Evolutionary conservation across 2,888 invertebrate genomes (phyloP).

Genomic region (Metalampra italica): DNA sequence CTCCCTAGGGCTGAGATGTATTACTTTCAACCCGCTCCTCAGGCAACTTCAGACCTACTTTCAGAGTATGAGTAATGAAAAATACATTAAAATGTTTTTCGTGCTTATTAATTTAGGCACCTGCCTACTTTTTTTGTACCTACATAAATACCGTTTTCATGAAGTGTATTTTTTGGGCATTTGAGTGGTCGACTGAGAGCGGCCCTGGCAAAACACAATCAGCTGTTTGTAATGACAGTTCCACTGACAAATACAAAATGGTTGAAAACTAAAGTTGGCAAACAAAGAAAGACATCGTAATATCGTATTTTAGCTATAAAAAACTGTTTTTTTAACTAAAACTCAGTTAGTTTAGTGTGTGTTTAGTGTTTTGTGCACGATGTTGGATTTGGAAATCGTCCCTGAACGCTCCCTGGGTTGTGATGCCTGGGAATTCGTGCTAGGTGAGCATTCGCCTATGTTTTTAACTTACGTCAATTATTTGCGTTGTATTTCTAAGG

Average conservation of each 20-base stretch:
- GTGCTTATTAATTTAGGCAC: too few relatives aligned
- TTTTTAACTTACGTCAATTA: conserved; percentile 71
- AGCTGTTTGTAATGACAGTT: conserved; percentile 80
- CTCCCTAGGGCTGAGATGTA: too few relatives aligned
- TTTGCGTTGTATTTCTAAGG: conserved; percentile 74
- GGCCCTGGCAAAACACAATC: conserved; percentile 73
- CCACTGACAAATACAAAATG: conserved; percentile 78
- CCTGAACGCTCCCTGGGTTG: conserved; percentile 97
- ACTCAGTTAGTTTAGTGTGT: conserved; percentile 85
- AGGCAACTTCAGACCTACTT: too few relatives aligned
- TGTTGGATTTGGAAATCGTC: conserved; percentile 98
- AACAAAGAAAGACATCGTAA: conserved; percentile 77
- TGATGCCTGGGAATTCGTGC: conserved; percentile 98
- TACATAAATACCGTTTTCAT: too few relatives aligned
- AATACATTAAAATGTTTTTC: too few relatives aligned
- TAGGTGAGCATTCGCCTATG: conserved; percentile 84
- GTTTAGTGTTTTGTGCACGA: conserved; percentile 84
- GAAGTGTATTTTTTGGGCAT: too few relatives aligned
- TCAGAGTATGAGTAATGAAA: too few relatives aligned
- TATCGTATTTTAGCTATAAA: conserved; percentile 60
- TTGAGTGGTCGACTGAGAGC: conserved; percentile 8
- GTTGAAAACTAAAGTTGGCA: conserved; percentile 79
- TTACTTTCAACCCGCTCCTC: too few relatives aligned
- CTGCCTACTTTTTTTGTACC: too few relatives aligned
- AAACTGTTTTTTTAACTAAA: conserved; percentile 63